These are phyloP conservation scores for Harpagifer antarcticus DNA, from an alignment of 2,797 vertebrate genomes.

Conservation along the genomic window DNA sequence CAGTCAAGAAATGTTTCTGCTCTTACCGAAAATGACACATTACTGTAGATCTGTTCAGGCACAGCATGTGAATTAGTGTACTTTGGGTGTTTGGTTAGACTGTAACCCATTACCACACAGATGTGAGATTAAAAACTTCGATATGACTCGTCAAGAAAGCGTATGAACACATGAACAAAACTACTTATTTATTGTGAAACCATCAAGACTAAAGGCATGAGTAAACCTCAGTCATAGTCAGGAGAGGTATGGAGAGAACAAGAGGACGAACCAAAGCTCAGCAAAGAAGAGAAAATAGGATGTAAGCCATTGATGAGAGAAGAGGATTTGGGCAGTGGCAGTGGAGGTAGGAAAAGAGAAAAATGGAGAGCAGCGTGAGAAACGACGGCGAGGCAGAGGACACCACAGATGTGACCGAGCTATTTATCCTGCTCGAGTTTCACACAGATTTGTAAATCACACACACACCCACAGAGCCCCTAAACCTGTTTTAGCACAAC, in stretches of 20 bases:
- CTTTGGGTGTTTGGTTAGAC: too few relatives aligned
- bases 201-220: too few relatives aligned
- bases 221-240: neutral
- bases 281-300: neutral
- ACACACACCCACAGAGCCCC: slow-evolving; percentile 23
- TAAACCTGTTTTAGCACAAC: slow-evolving; percentile 42
- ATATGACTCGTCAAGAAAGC: neutral
- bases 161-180: neutral
- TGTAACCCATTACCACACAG: too few relatives aligned
- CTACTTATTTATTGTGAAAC: neutral
- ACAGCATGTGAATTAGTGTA: too few relatives aligned
- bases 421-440: slow-evolving; percentile 51
- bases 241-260: slow-evolving; percentile 1
- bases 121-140: neutral
- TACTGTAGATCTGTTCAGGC: too few relatives aligned
- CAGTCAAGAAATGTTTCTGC: too few relatives aligned
- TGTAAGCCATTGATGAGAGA: neutral
- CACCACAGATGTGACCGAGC: slow-evolving; percentile 21
- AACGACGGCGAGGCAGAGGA: neutral
- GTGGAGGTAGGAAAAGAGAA: neutral
- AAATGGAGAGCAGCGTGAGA: neutral
- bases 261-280: neutral
- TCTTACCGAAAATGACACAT: too few relatives aligned
- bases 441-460: slow-evolving; percentile 55
- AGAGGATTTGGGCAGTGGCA: neutral